Base-by-base conservation (phyloP, 2,113 vertebrate species). In the Oryzias celebensis region DNA sequence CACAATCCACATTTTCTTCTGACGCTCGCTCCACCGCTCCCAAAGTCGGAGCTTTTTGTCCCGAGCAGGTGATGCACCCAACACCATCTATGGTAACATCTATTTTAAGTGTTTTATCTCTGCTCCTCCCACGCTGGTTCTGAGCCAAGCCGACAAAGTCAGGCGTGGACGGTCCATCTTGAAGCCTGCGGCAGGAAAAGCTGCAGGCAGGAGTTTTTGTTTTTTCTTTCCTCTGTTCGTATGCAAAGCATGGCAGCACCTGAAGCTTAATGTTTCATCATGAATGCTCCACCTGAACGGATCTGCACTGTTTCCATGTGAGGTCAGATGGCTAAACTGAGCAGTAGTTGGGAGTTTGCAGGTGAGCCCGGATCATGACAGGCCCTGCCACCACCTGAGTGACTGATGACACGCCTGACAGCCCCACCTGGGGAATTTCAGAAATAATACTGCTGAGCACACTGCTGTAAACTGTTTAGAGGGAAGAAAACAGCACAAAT, bases 71-170 rank as follows among this genome's bases (percentile, higher is more conserved):
- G 85, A 87, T 65, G 72, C 50, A 16, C 65, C 49, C 63, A 49
- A 65, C 50, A 60, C 62, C 69, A 50, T 82, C 73, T 64, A 74
- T 75, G 76, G 62, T 76, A 78, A 84, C 83, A 56, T 90, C 85
- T 89, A 87, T 90, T 89, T 89, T 85, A 72, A 84, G 83, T 75
- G 59, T 47, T 36, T 73, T 72, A 82, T 69, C 71, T 65, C 18
- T 7, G 28, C 58, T 18, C 55, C 54, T 36, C 55, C 59, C 23
- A 42, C 5, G 12, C 60, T 46, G 13, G 16, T 13, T 63, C 59
- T 16, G 41, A 62, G 48, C 63, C 22, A 41, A 62, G 66, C 1
- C 18, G 51, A 42, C 24, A 4, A 20, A 48, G 54, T 46, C 41
- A 44, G 48, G 43, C 24, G 17, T 66, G 69, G 52, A 80, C 54